These are phyloP conservation scores for Aphelinus certus DNA, from an alignment of 1,140 invertebrate species.

Conservation along the genomic window DNA sequence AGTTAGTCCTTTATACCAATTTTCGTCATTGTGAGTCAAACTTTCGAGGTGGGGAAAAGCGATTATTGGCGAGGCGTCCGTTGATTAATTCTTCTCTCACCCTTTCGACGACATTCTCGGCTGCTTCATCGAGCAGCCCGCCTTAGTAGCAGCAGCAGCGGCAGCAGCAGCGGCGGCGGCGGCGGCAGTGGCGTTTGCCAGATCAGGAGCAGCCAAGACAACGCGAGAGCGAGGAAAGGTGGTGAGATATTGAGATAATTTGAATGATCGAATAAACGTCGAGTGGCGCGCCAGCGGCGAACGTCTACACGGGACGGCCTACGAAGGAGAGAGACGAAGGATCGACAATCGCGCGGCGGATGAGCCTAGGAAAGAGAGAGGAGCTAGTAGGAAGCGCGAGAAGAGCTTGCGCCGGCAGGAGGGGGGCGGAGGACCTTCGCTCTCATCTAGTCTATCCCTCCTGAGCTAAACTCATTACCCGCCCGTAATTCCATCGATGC, in stretches of 20 bases:
- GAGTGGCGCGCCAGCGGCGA: constrained; percentile 7
- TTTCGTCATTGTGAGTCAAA: constrained; percentile 32
- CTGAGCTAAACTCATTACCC: constrained; percentile 57
- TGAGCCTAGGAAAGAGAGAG: constrained; percentile 32
- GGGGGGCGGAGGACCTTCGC: constrained; percentile 26
- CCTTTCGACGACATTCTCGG: constrained; percentile 1
- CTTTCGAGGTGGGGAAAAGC: constrained; percentile 5
- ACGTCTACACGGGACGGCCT: constrained; percentile 4
- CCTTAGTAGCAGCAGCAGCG: neutral
- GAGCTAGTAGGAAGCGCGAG: constrained; percentile 23
- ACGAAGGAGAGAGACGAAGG: constrained; percentile 2
- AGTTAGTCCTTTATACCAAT: neutral
- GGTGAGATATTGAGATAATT: constrained; percentile 47
- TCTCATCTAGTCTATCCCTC: constrained; percentile 50
- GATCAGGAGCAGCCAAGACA: neutral
- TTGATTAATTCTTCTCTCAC: constrained; percentile 41
- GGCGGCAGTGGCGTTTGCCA: neutral
- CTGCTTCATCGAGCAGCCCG: neutral
- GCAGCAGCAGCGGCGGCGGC: neutral
- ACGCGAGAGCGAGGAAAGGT: constrained; percentile 17
- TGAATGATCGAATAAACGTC: constrained; percentile 50
- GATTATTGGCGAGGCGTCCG: constrained; percentile 30
- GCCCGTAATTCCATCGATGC: constrained; percentile 60
- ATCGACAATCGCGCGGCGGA: constrained; percentile 35
- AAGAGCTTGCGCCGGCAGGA: constrained; percentile 16